phyloP scores from a whole-genome alignment of 2,797 vertebrate species.

The Gobionotothen gibberifrons region DNA sequence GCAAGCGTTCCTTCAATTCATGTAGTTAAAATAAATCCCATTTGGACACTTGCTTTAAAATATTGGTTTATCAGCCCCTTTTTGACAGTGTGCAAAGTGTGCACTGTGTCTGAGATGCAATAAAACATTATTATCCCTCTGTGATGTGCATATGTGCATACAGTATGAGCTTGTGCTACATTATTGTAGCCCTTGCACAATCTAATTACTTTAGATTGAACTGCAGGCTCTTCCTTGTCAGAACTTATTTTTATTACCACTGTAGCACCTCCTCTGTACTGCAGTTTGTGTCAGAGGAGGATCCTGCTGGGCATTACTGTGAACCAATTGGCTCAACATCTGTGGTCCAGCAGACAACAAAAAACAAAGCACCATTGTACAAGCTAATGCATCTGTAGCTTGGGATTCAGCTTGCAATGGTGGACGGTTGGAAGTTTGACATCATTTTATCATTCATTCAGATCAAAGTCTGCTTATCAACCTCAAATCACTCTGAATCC shows the following conservation, averaged over 20 bases:
- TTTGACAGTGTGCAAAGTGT: slow-evolving; percentile 42
- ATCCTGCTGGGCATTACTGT: neutral
- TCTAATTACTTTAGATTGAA: slow-evolving; percentile 63
- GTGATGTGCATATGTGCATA: slow-evolving; percentile 7
- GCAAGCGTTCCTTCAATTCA: slow-evolving; percentile 20
- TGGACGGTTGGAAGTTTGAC: neutral
- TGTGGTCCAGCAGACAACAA: neutral
- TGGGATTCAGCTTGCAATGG: too few relatives aligned
- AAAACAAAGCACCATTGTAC: neutral
- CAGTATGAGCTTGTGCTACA: neutral
- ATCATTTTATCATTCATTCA: neutral
- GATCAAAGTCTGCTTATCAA: neutral
- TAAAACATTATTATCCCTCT: slow-evolving; percentile 56
- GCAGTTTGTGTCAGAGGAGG: slow-evolving; percentile 1
- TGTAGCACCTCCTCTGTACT: slow-evolving; percentile 7
- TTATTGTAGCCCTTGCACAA: slow-evolving; percentile 13
- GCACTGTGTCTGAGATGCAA: slow-evolving; percentile 41
- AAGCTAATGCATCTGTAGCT: too few relatives aligned
- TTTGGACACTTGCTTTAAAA: slow-evolving; percentile 30
- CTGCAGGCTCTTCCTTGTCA: slow-evolving; percentile 24
- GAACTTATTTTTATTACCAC: slow-evolving; percentile 55
- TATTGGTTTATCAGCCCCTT: slow-evolving; percentile 35
- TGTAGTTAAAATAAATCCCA: slow-evolving; percentile 46
- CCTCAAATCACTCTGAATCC: neutral
- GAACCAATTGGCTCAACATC: neutral